Evolutionary conservation across 2,888 invertebrate species (phyloP).

Genomic region (Prostheceraeus crozeri): DNA sequence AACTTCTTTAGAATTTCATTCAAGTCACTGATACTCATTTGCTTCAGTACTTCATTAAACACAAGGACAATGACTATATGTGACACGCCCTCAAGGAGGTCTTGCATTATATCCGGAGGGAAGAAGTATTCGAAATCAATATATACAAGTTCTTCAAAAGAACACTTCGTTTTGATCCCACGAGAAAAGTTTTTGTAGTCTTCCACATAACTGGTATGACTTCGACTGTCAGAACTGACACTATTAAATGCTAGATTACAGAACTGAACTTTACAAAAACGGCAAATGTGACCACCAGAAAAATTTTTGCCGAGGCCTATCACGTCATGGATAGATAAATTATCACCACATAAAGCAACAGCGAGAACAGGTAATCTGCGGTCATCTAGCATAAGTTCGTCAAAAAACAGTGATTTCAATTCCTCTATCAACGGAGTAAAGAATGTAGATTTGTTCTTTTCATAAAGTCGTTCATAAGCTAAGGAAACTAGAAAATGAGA

Average conservation of each 20-base stretch:
- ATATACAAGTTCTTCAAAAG: conserved; percentile 6
- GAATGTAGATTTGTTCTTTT: not conserved
- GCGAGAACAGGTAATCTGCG: not conserved
- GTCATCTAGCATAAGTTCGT: not conserved
- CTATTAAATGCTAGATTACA: not conserved
- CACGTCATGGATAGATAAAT: conserved; percentile 8
- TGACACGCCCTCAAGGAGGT: not conserved
- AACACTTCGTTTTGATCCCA: not conserved
- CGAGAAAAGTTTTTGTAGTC: not conserved
- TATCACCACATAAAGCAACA: conserved; percentile 19
- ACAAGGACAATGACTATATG: conserved; percentile 1
- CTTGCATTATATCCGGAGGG: conserved; percentile 20
- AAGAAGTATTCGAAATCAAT: conserved; percentile 10
- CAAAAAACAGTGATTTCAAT: conserved; percentile 2
- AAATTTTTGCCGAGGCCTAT: not conserved
- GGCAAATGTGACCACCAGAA: not conserved
- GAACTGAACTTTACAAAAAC: not conserved
- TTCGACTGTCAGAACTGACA: not conserved
- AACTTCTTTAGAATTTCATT: not conserved
- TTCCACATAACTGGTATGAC: not conserved
- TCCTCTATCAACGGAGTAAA: conserved; percentile 14
- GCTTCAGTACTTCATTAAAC: no score
- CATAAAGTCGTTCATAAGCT: not conserved
- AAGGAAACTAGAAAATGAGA: not conserved
- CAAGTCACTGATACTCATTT: no score